Conservation (phyloP, 2,797 vertebrate species). For the Peromyscus nudipes region DNA sequence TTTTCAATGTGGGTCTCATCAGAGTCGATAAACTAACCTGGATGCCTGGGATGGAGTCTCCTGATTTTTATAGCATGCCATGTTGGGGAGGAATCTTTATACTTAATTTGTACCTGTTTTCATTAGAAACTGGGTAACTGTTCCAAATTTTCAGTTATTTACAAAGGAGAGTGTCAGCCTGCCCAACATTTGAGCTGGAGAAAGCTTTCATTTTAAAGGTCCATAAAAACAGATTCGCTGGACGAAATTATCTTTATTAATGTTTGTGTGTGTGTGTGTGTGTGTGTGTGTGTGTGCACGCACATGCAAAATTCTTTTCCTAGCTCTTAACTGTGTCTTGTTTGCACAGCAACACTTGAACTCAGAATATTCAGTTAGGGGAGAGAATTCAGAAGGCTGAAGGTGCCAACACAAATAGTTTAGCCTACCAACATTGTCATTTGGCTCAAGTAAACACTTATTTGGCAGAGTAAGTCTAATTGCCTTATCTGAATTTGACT, state of each 20-base stretch:
- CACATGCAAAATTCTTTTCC: neutral
- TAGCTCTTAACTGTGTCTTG: neutral
- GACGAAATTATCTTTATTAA: neutral
- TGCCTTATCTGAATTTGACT: conserved; percentile 66
- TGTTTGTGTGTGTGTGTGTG: neutral
- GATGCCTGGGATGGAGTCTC: neutral
- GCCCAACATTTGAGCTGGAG: neutral
- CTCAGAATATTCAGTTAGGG: conserved; percentile 14
- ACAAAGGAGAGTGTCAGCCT: conserved; percentile 5
- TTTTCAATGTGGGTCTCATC: conserved; percentile 66
- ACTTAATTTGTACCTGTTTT: conserved; percentile 31
- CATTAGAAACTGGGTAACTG: conserved; percentile 1
- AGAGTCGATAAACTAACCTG: conserved; percentile 63
- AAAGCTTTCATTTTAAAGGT: conserved; percentile 31
- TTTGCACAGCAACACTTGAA: neutral
- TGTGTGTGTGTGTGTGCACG: neutral
- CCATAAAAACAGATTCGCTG: neutral
- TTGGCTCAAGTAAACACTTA: conserved; percentile 31
- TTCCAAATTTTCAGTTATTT: conserved; percentile 40
- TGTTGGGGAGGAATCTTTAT: neutral
- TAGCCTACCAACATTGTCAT: conserved; percentile 52
- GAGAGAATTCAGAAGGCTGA: neutral
- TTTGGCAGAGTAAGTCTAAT: conserved; percentile 66
- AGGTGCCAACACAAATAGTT: conserved; percentile 51
- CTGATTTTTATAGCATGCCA: conserved; percentile 10